Base-by-base conservation (phyloP, 2,113 vertebrate genomes). In the Gambusia affinis region DNA sequence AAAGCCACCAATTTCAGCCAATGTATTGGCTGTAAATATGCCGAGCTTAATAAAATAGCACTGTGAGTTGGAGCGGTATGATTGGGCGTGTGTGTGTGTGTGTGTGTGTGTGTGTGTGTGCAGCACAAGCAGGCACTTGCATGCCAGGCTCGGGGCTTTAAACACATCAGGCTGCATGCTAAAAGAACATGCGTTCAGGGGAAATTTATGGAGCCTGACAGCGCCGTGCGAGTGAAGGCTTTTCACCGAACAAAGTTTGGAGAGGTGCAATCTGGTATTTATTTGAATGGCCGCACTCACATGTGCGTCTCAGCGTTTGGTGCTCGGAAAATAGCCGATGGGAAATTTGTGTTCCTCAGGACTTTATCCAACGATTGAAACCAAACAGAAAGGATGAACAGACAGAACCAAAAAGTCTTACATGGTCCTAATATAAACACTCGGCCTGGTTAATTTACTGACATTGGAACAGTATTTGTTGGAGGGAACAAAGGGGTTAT, bases 191-290 rank as follows among this genome's bases (percentile, higher is more conserved):
- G 75, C 80, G 74, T 81, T 82, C 44, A 75, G 67, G 80, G 70
- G 19, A 72, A 83, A 87, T 87, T 75, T 89, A 84, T 85, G 79
- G 81, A 71, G 61, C 73, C 75, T 88, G 89, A 83, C 81, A 85
- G 78, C 73, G 17, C 67, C 17, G 76, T 85, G 75, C 28, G 70
- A 64, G 71, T 0, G 54, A 81, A 82, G 78, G 80, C 82, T 89
- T 87, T 81, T 75, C 37, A 83, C 74, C 70, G 75, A 82, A 68
- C 30, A 33, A 37, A 75, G 82, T 89, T 87, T 83, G 79, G 85
- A 87, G 82, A 80, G 35, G 35, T 87, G 83, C 76, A 89, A 80
- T 92, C 82, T 89, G 87, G 83, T 76, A 72, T 87, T 85, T 77
- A 87, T 90, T 87, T 87, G 69, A 72, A 65, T 51, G 5, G 75